A percentile compares a stretch with the other conserved stretches of the same genome.
phyloP scores from a whole-genome alignment of 2,888 invertebrate genomes.

The Emesis russula region DNA sequence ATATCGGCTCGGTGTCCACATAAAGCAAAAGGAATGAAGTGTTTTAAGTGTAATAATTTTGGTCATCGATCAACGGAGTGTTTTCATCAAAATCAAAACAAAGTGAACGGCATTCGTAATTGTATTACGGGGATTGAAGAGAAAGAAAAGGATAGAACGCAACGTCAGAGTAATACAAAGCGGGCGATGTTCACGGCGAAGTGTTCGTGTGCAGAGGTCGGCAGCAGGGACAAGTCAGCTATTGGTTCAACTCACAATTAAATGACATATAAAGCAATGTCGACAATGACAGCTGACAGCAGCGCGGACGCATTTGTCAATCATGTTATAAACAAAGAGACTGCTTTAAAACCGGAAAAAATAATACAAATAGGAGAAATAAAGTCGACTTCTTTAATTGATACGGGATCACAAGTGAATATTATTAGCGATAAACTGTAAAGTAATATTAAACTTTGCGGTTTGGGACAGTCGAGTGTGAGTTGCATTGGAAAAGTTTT shows the following conservation, averaged over 20 bases:
- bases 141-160: not conserved
- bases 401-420: not conserved
- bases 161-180: not conserved
- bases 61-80: slow-evolving; percentile 41
- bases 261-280: not conserved
- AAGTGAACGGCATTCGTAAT: not conserved
- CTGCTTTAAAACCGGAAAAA: not conserved
- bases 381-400: not conserved
- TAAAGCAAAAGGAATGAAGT: slow-evolving; percentile 50
- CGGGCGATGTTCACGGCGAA: not conserved
- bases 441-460: not conserved
- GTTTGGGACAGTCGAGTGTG: not conserved
- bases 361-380: not conserved
- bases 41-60: slow-evolving; percentile 68
- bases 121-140: no score
- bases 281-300: not conserved
- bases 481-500: not conserved
- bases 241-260: not conserved
- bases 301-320: not conserved
- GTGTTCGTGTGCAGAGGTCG: not conserved
- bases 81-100: not conserved
- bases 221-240: not conserved
- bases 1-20: not conserved
- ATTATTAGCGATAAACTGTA: not conserved
- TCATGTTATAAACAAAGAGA: not conserved